Base-by-base conservation (phyloP, 2,113 vertebrate species). In the Seriola rivoliana region DNA sequence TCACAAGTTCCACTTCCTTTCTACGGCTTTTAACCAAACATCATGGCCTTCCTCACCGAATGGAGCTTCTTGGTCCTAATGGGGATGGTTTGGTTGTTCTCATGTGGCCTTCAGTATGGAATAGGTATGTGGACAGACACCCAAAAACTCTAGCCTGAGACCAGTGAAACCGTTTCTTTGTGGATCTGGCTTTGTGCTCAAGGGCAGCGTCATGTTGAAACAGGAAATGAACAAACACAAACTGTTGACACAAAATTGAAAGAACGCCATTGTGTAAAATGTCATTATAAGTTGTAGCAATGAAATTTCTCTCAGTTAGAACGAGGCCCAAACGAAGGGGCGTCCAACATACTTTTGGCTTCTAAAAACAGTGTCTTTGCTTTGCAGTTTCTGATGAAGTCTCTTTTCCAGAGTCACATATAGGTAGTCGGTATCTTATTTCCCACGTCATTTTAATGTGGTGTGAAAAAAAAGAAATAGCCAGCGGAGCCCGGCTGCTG, bases 371-470 rank as follows among this genome's bases (percentile, higher is more conserved):
- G 11, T 36, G 8, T 46, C 11, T 38, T 13, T 4, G 7, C 4
- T 32, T 54, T 25, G 7, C 13, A 32, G 21, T 14, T 23, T 23
- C 5, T 25, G 29, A 68, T 75, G 21, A 63, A 21, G 34, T 70
- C 40, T 11, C 12, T 29, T 5, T 9, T 9, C 19, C 50, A 52
- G 7, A 52, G 7, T 21, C 50, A 21, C 50, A 21, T 8, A 19
- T 50, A 19, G 16, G 13, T 1, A 48, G 48, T 19, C 17, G 48
- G 50, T 8, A 1, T 52, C 50, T 52, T 21, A 55, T 85, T 81
- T 42, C 73, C 7, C 32, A 32, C 57, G 19, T 62, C 48, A 48
- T 38, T 75, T 81, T 25, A 57, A 44, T 55, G 48, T 64, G 1
- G 16, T 8, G 4, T 13, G 29, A 32, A 36, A 2, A 34, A 57